Base-by-base conservation (phyloP, 2,797 vertebrate genomes). In the Anguilla marmorata region DNA sequence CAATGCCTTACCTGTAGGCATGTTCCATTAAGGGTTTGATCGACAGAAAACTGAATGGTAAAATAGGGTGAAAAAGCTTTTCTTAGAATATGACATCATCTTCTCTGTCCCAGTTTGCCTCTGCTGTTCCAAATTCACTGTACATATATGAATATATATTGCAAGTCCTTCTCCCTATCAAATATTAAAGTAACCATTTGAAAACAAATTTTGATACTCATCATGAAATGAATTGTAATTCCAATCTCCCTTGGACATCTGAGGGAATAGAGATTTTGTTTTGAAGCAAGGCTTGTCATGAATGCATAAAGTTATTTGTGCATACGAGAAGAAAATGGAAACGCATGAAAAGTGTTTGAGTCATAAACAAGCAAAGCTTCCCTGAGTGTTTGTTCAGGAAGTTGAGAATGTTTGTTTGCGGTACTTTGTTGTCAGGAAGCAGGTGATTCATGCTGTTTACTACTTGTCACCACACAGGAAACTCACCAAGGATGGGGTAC, bases 361-460 rank as follows among this genome's bases (percentile, higher is more conserved):
- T 45, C 33, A 21, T 69, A 27, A 69, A 69, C 63, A 69, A 11
- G 63, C 63, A 69, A 63, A 21, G 12, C n/a, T 69, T 27, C 21
- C 14, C 12, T 6, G 41, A 7, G 5, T 80, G 33, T 80, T 45
- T 83, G 45, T 50, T 85, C 84, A 37, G 52, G 84, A 85, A 85
- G 54, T 58, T 85, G 63, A 56, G 19, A 45, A 50, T 74, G 48
- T 83, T 79, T 69, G 76, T 88, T 74, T 33, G 41, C 50, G 69
- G 24, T 50, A 85, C 45, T 21, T 33, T 66, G 8, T 24, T 58
- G 27, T 85, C 82, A 88, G 82, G 82, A 88, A 72, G 63, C 54
- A 85, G 48, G 24, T 50, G 63, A 88, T 85, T 85, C 84, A 48
- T 41, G 2, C 33, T 76, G 11, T 69, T 87, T 60, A 37, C 80